Evolutionary conservation across 2,113 vertebrate species (phyloP).

Genomic region (Oceanodroma tethys): DNA sequence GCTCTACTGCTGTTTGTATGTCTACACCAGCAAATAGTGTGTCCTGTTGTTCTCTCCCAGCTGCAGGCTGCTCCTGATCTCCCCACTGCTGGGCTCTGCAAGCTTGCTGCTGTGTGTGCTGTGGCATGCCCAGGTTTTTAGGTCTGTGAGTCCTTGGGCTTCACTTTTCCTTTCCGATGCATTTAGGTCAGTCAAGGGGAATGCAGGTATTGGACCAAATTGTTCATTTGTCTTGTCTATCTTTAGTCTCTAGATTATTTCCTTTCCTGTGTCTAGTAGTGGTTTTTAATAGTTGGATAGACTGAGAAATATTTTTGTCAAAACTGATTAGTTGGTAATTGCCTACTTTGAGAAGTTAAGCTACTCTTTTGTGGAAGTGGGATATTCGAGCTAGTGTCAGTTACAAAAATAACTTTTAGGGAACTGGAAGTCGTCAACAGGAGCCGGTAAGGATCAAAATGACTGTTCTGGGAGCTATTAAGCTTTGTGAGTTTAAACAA

Average conservation of each 20-base stretch:
- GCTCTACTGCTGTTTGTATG: neutral
- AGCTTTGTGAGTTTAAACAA: neutral
- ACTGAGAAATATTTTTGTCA: neutral
- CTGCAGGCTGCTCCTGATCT: neutral
- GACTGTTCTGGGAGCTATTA: neutral
- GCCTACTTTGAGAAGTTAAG: neutral
- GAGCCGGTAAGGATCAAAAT: neutral
- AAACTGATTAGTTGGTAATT: neutral
- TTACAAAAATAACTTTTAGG: neutral
- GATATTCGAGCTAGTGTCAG: neutral
- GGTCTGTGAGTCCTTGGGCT: neutral
- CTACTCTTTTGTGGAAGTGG: neutral
- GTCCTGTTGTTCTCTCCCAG: neutral
- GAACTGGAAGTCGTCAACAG: neutral
- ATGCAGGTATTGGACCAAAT: neutral
- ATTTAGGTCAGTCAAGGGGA: neutral
- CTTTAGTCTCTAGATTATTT: neutral
- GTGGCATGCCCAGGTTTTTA: neutral
- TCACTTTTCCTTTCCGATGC: neutral
- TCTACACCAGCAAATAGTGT: neutral
- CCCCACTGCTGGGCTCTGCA: neutral
- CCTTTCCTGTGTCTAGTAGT: neutral
- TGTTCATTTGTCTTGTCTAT: neutral
- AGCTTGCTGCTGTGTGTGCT: neutral
- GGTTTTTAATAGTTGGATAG: neutral